Evolutionary conservation across 2,888 invertebrate genomes (phyloP).

Genomic region (Ophioninae sp.): DNA sequence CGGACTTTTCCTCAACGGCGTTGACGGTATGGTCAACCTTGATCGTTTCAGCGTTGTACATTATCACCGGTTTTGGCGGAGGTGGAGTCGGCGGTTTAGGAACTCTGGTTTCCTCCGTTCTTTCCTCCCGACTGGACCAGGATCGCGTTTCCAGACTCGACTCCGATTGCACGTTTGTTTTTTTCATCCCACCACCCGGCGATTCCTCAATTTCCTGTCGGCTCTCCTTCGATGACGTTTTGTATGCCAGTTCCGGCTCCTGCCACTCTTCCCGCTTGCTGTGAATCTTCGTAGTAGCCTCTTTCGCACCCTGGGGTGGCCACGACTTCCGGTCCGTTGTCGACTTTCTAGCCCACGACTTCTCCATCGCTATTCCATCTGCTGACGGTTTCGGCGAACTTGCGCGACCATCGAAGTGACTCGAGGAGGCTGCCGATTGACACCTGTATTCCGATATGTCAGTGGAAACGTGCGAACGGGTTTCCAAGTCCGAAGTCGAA

Average conservation of each 20-base stretch:
- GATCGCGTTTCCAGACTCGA: constrained; percentile 75
- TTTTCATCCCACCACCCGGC: constrained; percentile 74
- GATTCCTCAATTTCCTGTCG: constrained; percentile 73
- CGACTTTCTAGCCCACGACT: constrained; percentile 85
- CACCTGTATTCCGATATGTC: constrained; percentile 76
- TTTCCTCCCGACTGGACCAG: constrained; percentile 75
- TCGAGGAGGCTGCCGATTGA: constrained; percentile 73
- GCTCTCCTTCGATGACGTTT: constrained; percentile 74
- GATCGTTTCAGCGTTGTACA: constrained; percentile 80
- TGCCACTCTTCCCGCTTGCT: constrained; percentile 75
- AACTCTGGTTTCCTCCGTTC: constrained; percentile 68
- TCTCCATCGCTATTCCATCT: constrained; percentile 87
- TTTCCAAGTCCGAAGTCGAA: constrained; percentile 74
- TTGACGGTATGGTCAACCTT: constrained; percentile 79
- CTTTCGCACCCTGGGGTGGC: constrained; percentile 79
- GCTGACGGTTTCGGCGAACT: constrained; percentile 83
- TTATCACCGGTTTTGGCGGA: constrained; percentile 75
- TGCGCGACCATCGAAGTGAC: constrained; percentile 70
- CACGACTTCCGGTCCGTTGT: constrained; percentile 82
- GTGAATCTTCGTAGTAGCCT: constrained; percentile 71
- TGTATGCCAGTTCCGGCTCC: constrained; percentile 74
- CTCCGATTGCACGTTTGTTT: constrained; percentile 77
- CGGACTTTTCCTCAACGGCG: constrained; percentile 78
- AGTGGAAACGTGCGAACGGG: constrained; percentile 76
- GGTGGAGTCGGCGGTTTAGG: constrained; percentile 67